These are phyloP conservation scores for Paguma larvata DNA, from an alignment of 2,797 vertebrate genomes.

Conservation along the genomic window DNA sequence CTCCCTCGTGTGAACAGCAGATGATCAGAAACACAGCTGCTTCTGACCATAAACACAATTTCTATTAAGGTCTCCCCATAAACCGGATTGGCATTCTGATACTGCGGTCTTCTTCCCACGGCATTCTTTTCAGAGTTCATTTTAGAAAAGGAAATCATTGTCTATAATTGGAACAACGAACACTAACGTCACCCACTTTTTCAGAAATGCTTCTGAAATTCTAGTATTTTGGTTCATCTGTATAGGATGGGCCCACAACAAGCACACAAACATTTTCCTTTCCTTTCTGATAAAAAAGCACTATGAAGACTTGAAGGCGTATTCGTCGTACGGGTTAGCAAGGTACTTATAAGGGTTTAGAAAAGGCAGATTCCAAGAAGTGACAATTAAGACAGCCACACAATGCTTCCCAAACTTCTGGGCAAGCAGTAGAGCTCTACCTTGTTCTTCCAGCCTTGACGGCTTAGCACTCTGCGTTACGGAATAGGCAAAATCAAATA, in stretches of 20 bases:
- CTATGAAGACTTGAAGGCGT: conserved; percentile 6
- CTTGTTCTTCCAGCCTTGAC: not conserved
- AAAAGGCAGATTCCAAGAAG: not conserved
- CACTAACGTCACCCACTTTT: conserved; percentile 63
- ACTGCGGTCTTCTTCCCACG: conserved; percentile 71
- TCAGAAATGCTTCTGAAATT: conserved; percentile 46
- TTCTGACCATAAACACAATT: conserved; percentile 10
- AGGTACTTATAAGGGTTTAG: not conserved
- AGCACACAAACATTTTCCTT: not conserved
- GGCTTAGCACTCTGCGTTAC: not conserved
- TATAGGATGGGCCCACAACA: not conserved
- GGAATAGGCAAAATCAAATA: not conserved
- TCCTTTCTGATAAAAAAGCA: conserved; percentile 39
- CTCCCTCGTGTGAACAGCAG: not conserved
- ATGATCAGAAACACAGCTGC: conserved; percentile 23
- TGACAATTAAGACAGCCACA: not conserved
- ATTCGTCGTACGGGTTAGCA: not conserved
- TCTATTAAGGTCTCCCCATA: conserved; percentile 2
- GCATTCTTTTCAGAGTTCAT: conserved; percentile 51
- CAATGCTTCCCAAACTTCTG: conserved; percentile 6
- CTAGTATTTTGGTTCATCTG: conserved; percentile 32
- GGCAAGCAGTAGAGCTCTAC: not conserved
- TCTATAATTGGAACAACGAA: conserved; percentile 41
- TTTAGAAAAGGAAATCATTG: conserved; percentile 60
- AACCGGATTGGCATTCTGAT: conserved; percentile 19